Conservation (phyloP, 2,888 invertebrate species). For the Sipha maydis region DNA sequence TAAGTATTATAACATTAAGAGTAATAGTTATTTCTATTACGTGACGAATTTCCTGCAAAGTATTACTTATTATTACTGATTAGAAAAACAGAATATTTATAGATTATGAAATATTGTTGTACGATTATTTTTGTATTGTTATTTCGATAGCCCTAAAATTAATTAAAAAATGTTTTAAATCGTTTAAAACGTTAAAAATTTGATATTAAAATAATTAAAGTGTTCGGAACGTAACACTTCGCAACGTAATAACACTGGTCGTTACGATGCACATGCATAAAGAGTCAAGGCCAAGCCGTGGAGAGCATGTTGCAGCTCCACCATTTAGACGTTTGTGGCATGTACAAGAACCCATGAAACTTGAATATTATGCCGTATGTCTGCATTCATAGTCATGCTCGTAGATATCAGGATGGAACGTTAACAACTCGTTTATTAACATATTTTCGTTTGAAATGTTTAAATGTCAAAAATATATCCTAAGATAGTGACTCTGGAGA, state of each 20-base stretch:
- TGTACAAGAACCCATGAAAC: neutral
- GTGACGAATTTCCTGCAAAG: too few species aligned
- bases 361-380: conserved; percentile 7
- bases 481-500: neutral
- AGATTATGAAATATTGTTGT: too few species aligned
- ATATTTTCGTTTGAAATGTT: conserved; percentile 18
- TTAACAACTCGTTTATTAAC: conserved; percentile 35
- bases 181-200: neutral
- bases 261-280: conserved; percentile 16
- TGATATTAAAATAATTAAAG: neutral
- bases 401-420: neutral
- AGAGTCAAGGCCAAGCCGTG: conserved; percentile 29
- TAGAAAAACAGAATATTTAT: too few species aligned
- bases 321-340: neutral
- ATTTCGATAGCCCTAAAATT: neutral
- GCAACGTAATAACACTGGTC: neutral
- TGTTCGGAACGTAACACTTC: neutral
- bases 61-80: too few species aligned
- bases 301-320: conserved; percentile 6
- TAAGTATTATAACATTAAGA: too few species aligned
- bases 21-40: too few species aligned
- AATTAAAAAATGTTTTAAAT: neutral
- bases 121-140: neutral
- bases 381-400: neutral
- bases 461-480: conserved; percentile 22